Conservation (phyloP, 2,888 invertebrate species). For the Hymenopus coronatus region DNA sequence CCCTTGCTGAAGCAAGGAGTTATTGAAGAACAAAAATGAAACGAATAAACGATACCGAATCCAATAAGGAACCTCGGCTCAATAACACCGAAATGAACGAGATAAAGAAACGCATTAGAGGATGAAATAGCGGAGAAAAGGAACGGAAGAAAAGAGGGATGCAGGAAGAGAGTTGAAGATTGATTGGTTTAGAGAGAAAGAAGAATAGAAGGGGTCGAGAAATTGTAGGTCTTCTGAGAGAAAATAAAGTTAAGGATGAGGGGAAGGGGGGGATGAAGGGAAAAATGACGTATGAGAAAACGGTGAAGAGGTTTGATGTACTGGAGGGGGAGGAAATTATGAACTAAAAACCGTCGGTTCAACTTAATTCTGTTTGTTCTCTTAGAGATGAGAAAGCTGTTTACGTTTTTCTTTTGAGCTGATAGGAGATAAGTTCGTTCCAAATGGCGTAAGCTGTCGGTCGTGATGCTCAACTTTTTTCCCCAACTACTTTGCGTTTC, state of each 20-base stretch:
- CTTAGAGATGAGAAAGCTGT: neutral
- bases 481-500: neutral
- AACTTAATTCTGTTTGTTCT: neutral
- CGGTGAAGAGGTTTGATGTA: neutral
- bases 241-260: slow-evolving; percentile 19
- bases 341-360: neutral
- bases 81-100: slow-evolving; percentile 24
- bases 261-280: slow-evolving; percentile 6
- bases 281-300: slow-evolving; percentile 4
- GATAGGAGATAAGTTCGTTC: neutral
- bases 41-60: slow-evolving; percentile 21
- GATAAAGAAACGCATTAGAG: slow-evolving; percentile 32
- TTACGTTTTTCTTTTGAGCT: neutral
- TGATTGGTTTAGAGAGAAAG: slow-evolving; percentile 17
- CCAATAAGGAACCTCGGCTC: slow-evolving; percentile 32
- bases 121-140: slow-evolving; percentile 27
- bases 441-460: neutral
- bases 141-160: neutral
- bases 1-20: neutral
- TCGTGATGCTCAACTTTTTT: neutral
- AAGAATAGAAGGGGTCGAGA: slow-evolving; percentile 9
- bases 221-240: slow-evolving; percentile 16
- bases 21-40: slow-evolving; percentile 18
- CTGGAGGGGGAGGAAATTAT: neutral
- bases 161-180: neutral